These are phyloP conservation scores for Cacoxenus indagator DNA, from an alignment of 2,888 invertebrate species.

Conservation along the genomic window DNA sequence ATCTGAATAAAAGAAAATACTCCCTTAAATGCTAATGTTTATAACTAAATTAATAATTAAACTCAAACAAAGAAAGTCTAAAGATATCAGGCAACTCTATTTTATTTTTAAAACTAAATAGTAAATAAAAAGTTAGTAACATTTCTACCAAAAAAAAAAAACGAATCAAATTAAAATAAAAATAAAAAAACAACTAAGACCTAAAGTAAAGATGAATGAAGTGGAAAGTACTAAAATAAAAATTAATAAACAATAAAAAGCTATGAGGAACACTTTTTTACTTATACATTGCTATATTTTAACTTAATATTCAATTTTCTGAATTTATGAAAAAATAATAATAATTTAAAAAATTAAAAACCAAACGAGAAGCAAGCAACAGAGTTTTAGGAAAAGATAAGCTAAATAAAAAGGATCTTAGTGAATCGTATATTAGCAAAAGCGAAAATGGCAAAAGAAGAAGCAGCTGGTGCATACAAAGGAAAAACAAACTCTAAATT, in stretches of 20 bases:
- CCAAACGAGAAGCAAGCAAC: background rate
- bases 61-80: background rate
- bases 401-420: background rate
- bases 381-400: background rate
- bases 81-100: background rate
- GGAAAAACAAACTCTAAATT: background rate
- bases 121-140: conserved; percentile 16
- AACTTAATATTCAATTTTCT: conserved; percentile 57
- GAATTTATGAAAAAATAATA: conserved; percentile 51
- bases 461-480: background rate
- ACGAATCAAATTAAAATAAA: background rate
- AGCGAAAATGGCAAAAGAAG: background rate
- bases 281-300: conserved; percentile 56
- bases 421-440: background rate
- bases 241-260: conserved; percentile 1
- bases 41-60: background rate
- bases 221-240: background rate
- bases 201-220: background rate
- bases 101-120: background rate
- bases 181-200: background rate
- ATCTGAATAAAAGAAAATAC: conserved; percentile 53
- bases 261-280: conserved; percentile 52
- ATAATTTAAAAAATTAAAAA: background rate
- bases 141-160: conserved; percentile 23
- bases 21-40: background rate